Evolutionary conservation across 2,797 vertebrate genomes (phyloP), one percentile per base, ranked within the genome.

Genomic region (Channa striata): DNA sequence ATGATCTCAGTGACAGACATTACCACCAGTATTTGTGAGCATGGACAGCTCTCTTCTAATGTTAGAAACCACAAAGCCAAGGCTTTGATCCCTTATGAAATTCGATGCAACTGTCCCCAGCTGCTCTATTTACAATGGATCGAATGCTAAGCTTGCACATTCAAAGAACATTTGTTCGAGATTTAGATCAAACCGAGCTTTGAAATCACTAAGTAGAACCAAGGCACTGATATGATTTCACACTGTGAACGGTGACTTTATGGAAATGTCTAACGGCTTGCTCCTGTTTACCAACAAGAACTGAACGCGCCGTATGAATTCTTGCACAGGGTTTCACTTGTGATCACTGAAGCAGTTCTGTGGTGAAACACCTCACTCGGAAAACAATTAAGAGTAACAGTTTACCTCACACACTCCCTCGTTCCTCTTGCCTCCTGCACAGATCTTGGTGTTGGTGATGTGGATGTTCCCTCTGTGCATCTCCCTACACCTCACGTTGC

Each of bases 381-480:
- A 66, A 72, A 56, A 74, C 2, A 57, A 65, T 19, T 63, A 58
- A 6, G 39, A 46, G 49, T 61, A 49, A 56, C 44, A 48, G 58
- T 80, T 95, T 95, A 99, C 98, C 96, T 99, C 97, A 80, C 98
- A 99, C 61, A 98, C 97, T 70, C 97, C 98, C 81, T 97, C 94
- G 68, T 95, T 95, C 37, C 92, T 88, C 53, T 86, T 95, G 73
- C 98, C 97, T 43, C 96, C 96, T 47, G 97, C 97, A 81, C 98
- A 99, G 82, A 99, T 95, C 93, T 97, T 97, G 67, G 94, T 95
- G 52, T 96, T 95, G 74, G 94, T 96, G 85, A 99, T 95, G 50
- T 92, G 95, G 75, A 99, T 91, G 80, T 92, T 96, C 36, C 96
- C 96, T 88, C 95, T 93, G 86, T 98, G 96, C 87, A 96, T 93